These are phyloP conservation scores for Acholoe squamosa DNA, from an alignment of 2,888 invertebrate genomes.

Conservation along the genomic window DNA sequence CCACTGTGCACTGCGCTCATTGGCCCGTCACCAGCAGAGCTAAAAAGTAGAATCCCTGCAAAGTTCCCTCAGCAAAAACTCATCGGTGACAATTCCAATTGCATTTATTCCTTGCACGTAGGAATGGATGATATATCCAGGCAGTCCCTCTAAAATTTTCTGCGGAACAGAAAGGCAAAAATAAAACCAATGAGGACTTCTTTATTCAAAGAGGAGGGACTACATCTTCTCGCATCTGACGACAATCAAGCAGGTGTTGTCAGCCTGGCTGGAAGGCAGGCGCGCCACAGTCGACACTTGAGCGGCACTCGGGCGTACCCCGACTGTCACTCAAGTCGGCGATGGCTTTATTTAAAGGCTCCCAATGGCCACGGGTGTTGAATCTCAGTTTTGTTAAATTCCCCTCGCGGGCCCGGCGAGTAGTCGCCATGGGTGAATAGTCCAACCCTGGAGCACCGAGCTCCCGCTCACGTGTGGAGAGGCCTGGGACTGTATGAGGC, in stretches of 20 bases:
- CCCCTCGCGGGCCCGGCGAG: neutral
- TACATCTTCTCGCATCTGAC: constrained; percentile 51
- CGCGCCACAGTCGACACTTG: constrained; percentile 30
- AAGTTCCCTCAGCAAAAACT: neutral
- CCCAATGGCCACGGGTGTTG: constrained; percentile 9
- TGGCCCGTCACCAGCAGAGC: neutral
- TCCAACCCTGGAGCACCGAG: too few species aligned
- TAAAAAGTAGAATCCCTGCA: neutral
- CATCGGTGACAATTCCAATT: neutral
- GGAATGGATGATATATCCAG: neutral
- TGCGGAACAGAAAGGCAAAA: neutral
- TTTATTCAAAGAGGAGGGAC: neutral
- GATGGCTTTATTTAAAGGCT: constrained; percentile 49
- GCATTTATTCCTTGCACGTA: constrained; percentile 24
- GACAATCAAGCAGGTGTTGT: constrained; percentile 54
- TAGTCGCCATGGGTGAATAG: too few species aligned
- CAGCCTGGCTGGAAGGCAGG: neutral
- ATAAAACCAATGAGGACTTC: neutral
- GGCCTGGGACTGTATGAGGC: too few species aligned
- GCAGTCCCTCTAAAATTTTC: neutral
- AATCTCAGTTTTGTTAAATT: constrained; percentile 57
- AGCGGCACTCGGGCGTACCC: constrained; percentile 40
- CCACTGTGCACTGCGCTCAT: neutral
- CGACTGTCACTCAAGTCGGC: constrained; percentile 46
- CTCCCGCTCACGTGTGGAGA: too few species aligned